Evolutionary conservation across 1,140 invertebrate genomes (phyloP).

Genomic region (Halesus radiatus): DNA sequence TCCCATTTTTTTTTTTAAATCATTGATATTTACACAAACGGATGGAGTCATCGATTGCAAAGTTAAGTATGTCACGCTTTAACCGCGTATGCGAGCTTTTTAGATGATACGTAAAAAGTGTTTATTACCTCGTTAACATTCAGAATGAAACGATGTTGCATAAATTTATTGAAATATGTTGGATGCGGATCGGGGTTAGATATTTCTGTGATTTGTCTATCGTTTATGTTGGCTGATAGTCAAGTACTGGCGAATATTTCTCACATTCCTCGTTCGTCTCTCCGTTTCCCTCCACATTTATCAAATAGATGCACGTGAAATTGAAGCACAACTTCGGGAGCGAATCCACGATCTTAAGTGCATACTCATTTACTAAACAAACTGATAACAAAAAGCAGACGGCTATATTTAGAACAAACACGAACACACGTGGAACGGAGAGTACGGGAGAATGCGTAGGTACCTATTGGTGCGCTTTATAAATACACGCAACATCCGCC

Average conservation of each 20-base stretch:
- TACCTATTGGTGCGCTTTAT: not conserved
- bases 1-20: no score
- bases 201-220: no score
- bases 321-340: conserved; percentile 4
- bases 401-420: conserved; percentile 15
- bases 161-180: no score
- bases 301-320: not conserved
- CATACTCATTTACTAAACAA: not conserved
- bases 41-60: no score
- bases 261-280: not conserved
- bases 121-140: no score
- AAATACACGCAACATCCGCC: conserved; percentile 18
- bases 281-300: not conserved
- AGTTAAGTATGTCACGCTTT: no score
- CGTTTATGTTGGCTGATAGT: not conserved
- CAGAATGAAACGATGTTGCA: no score
- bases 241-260: not conserved
- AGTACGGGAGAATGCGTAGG: not conserved
- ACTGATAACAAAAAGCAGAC: not conserved
- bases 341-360: conserved; percentile 4
- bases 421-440: not conserved
- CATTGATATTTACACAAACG: no score
- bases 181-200: no score
- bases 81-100: no score
- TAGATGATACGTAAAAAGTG: no score